These are phyloP conservation scores for Anadara kagoshimensis DNA, from an alignment of 1,140 invertebrate species.

Conservation along the genomic window DNA sequence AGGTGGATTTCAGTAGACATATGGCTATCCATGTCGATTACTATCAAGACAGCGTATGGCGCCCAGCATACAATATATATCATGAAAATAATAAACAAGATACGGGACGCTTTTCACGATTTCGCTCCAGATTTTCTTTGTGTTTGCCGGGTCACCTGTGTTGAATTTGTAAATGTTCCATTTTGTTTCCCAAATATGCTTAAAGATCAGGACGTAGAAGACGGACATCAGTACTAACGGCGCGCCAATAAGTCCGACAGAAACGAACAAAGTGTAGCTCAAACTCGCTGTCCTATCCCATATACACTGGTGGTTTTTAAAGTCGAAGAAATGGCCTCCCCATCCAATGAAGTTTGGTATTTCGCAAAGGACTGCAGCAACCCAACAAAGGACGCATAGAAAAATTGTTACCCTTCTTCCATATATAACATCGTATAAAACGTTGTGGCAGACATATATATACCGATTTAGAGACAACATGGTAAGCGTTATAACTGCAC, in stretches of 20 bases:
- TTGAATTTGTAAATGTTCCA: constrained; percentile 50
- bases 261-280: constrained; percentile 66
- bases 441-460: constrained; percentile 65
- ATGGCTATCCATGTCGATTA: constrained; percentile 54
- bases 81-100: constrained; percentile 64
- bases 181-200: constrained; percentile 59
- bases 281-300: constrained; percentile 66
- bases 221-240: constrained; percentile 58
- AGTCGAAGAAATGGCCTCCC: constrained; percentile 67
- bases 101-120: constrained; percentile 57
- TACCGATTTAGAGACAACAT: constrained; percentile 65
- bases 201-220: constrained; percentile 61
- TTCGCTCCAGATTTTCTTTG: constrained; percentile 53
- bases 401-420: constrained; percentile 42
- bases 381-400: constrained; percentile 58
- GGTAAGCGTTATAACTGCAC: constrained; percentile 67
- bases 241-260: constrained; percentile 49
- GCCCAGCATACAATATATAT: constrained; percentile 69
- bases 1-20: constrained; percentile 60
- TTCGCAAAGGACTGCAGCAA: constrained; percentile 59
- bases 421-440: constrained; percentile 52
- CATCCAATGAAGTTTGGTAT: constrained; percentile 68
- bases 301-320: constrained; percentile 65
- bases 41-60: constrained; percentile 66
- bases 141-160: constrained; percentile 38